Conservation (phyloP, 2,888 invertebrate genomes). For the Drosophila lacicola region DNA sequence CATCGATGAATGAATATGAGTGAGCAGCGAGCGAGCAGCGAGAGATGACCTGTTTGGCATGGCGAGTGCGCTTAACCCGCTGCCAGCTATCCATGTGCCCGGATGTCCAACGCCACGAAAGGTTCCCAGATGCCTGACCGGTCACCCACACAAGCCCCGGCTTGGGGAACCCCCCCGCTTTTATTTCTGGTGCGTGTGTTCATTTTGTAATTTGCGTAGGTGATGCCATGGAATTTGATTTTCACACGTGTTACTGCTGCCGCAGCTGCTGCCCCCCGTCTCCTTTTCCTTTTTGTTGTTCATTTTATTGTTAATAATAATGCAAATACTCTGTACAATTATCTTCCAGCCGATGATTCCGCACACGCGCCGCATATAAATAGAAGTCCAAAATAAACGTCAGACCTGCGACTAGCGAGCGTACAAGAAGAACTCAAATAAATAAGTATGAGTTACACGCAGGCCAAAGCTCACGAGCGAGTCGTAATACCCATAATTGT, state of each 20-base stretch:
- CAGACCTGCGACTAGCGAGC: neutral
- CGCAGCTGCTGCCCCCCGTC: slow-evolving; percentile 27
- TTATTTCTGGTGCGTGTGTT: slow-evolving; percentile 65
- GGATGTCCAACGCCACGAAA: slow-evolving; percentile 24
- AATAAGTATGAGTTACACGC: slow-evolving; percentile 35
- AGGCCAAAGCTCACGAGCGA: slow-evolving; percentile 62
- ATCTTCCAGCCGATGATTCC: slow-evolving; percentile 72
- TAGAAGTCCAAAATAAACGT: slow-evolving; percentile 39
- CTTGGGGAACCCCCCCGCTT: too few species aligned
- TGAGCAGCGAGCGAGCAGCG: slow-evolving; percentile 16
- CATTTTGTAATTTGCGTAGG: slow-evolving; percentile 80
- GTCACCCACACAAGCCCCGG: slow-evolving; percentile 6
- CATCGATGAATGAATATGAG: slow-evolving; percentile 76
- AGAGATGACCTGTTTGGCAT: slow-evolving; percentile 61
- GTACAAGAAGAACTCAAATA: slow-evolving; percentile 24
- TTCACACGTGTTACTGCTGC: slow-evolving; percentile 77
- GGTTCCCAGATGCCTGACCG: slow-evolving; percentile 25
- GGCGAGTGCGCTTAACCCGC: slow-evolving; percentile 72
- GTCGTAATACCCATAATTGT: slow-evolving; percentile 68
- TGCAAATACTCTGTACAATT: slow-evolving; percentile 75
- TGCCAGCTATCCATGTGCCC: slow-evolving; percentile 38
- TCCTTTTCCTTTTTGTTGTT: slow-evolving; percentile 54
- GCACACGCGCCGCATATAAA: slow-evolving; percentile 72
- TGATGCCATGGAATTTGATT: slow-evolving; percentile 83
- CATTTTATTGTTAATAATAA: slow-evolving; percentile 74